phyloP scores from a whole-genome alignment of 2,888 invertebrate species.

The Dromius quadrimaculatus region DNA sequence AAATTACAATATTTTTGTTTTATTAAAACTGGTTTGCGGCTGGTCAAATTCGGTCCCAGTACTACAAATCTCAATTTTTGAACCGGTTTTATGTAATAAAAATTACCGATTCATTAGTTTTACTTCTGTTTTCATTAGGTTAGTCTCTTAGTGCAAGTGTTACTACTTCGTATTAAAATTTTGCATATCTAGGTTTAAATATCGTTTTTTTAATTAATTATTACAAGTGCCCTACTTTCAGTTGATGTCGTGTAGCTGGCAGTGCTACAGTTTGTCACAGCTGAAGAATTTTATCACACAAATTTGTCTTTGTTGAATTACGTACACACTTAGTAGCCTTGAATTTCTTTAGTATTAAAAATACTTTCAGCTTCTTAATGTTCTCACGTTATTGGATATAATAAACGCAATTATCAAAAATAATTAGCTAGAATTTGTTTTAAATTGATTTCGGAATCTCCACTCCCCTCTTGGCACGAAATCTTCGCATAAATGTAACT shows the following conservation, averaged over 20 bases:
- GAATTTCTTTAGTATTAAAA: constrained; percentile 22
- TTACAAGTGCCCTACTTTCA: constrained; percentile 31
- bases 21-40: constrained; percentile 3
- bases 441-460: too few species aligned
- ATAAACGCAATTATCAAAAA: constrained; percentile 21
- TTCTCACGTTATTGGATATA: constrained; percentile 34
- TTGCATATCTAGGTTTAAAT: constrained; percentile 23
- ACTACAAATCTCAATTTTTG: constrained; percentile 5
- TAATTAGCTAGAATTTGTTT: constrained; percentile 32
- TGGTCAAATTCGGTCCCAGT: constrained; percentile 16
- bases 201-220: constrained; percentile 30
- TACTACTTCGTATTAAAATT: background rate
- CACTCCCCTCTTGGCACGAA: too few species aligned
- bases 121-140: background rate
- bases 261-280: constrained; percentile 23
- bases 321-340: constrained; percentile 17
- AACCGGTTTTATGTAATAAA: constrained; percentile 16
- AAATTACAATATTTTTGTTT: too few species aligned
- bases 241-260: constrained; percentile 13
- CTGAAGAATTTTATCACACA: constrained; percentile 41
- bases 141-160: background rate
- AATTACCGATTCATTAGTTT: constrained; percentile 14
- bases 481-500: too few species aligned
- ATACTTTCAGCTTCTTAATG: constrained; percentile 20
- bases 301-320: constrained; percentile 26